These are phyloP conservation scores for Bufo bufo DNA, from an alignment of 2,113 vertebrate genomes.

Conservation along the genomic window DNA sequence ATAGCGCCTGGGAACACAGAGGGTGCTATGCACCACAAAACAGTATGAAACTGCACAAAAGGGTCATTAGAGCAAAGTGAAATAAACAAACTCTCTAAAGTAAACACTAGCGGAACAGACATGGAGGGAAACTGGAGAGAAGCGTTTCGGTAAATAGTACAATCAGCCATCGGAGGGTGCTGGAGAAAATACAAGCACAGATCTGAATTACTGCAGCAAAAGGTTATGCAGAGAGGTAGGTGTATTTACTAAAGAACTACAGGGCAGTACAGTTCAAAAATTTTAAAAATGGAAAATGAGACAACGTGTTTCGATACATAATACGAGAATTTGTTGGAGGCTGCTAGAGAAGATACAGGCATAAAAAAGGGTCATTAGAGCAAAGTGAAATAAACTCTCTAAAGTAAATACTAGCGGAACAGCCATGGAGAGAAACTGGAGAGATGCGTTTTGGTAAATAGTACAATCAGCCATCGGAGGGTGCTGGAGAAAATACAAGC, in stretches of 20 bases:
- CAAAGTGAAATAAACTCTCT: conserved; percentile 6
- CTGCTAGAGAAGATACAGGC: no score
- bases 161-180: background rate
- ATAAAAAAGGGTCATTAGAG: conserved; percentile 9
- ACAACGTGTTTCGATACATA: no score
- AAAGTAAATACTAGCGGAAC: conserved; percentile 1
- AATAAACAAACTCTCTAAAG: conserved; percentile 32
- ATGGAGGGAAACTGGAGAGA: background rate
- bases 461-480: background rate
- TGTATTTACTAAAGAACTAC: no score
- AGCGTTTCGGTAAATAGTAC: background rate
- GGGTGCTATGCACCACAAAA: background rate
- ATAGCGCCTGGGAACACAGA: background rate
- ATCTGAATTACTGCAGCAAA: background rate
- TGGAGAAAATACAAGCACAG: background rate
- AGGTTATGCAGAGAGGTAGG: no score
- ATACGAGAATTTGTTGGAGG: no score
- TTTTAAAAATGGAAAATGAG: no score
- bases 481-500: background rate
- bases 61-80: conserved; percentile 17
- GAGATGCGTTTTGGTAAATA: background rate
- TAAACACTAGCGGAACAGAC: background rate
- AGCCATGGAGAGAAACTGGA: background rate
- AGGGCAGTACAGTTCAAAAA: no score
- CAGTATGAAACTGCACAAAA: conserved; percentile 5